Base-by-base conservation (phyloP, 1,140 invertebrate genomes). In the Bombus fervidus region DNA sequence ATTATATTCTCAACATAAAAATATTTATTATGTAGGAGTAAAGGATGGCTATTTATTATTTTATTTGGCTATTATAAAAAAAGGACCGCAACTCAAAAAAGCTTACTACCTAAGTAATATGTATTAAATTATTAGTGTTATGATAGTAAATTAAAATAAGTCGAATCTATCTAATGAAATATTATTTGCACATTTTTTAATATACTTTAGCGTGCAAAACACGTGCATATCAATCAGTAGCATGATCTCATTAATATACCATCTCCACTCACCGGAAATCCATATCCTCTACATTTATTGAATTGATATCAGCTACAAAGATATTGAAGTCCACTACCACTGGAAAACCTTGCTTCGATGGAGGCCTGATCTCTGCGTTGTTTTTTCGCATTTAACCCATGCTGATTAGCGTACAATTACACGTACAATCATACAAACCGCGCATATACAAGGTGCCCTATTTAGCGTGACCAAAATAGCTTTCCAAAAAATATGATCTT, bases 221-320 rank as follows among this genome's bases (percentile, higher is more conserved):
- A n/a, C 1, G 12, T 62, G 28, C 28, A 62, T n/a, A 62, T 62
- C 59, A 53, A 22, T 53, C 47, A 53, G 47, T 53, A 53, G 18
- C 18, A 53, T 53, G 5, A 53, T 22, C 18, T 53, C 47, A 8
- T 53, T 53, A 53, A 53, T 0, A 53, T 62, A n/a, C 12, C 28
- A 43, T 6, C 13, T 34, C 39, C 74, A 91, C 90, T 96, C 95
- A 97, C 97, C 97, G 96, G 95, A 98, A 98, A 94, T 98, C 97
- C 97, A 98, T 98, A 90, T 98, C 97, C 94, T 98, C 97, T 69
- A 98, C 97, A 91, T 98, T 98, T 83, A 98, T 98, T 18, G 97
- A 98, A 94, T 98, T 98, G 73, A 98, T 97, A 91, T 98, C 97
- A 77, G 98, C 97, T 25, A 98, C 96, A 91, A 97, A 97, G 91